Conservation (phyloP, 2,888 invertebrate genomes). For the Trypoxylon attenuatum region DNA sequence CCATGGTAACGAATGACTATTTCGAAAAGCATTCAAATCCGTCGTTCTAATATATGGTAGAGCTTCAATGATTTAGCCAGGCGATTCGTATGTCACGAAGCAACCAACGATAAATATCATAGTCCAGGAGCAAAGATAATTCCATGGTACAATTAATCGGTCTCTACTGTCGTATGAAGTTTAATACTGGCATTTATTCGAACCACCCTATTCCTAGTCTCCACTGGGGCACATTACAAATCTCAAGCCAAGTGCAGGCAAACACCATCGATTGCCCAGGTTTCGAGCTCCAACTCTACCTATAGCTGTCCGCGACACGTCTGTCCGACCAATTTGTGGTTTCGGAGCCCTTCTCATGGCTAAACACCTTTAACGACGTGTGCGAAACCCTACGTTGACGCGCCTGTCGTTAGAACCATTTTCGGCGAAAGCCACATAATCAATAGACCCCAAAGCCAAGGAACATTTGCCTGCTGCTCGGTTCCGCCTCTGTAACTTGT, state of each 20-base stretch:
- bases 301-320: background rate
- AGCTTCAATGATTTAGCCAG: no score
- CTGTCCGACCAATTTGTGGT: conserved; percentile 26
- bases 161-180: no score
- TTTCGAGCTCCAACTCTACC: background rate
- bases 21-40: no score
- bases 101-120: no score
- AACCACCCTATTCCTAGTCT: conserved; percentile 1
- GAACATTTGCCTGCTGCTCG: no score
- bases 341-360: conserved; percentile 23
- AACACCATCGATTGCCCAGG: conserved; percentile 27
- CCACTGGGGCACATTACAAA: conserved; percentile 22
- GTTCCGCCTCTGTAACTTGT: no score
- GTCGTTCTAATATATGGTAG: no score
- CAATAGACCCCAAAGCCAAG: no score
- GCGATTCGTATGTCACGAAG: no score
- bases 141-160: background rate
- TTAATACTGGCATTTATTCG: background rate
- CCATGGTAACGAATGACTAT: no score
- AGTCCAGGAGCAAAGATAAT: background rate
- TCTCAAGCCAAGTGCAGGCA: conserved; percentile 15
- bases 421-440: no score
- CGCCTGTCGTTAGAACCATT: background rate
- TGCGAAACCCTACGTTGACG: conserved; percentile 14
- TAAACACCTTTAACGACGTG: conserved; percentile 24